phyloP scores from a whole-genome alignment of 2,888 invertebrate species.

The Pecten maximus region DNA sequence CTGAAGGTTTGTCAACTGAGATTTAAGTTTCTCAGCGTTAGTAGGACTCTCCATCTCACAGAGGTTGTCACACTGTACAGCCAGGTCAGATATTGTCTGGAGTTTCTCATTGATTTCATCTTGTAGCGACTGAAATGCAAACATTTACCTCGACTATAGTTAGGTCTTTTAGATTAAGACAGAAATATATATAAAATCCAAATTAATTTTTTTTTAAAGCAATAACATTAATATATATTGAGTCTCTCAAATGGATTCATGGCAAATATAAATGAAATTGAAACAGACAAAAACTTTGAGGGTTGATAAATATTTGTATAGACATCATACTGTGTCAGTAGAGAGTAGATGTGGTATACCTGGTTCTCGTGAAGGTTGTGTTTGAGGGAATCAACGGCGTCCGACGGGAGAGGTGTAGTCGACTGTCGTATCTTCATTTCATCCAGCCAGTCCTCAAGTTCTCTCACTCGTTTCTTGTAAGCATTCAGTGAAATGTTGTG shows the following conservation, averaged over 20 bases:
- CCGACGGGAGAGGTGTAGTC: slow-evolving; percentile 66
- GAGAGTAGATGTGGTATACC: slow-evolving; percentile 66
- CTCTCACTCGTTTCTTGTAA: slow-evolving; percentile 73
- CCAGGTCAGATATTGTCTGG: slow-evolving; percentile 77
- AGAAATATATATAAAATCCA: no score
- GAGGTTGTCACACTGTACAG: slow-evolving; percentile 77
- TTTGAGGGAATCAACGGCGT: slow-evolving; percentile 66
- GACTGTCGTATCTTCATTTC: slow-evolving; percentile 72
- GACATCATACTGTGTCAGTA: no score
- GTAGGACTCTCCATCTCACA: slow-evolving; percentile 71
- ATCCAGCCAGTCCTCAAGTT: slow-evolving; percentile 75
- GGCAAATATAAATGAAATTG: no score
- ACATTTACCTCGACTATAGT: not conserved
- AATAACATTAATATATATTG: no score
- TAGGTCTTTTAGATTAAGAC: no score
- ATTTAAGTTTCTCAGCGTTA: slow-evolving; percentile 70
- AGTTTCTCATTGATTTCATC: slow-evolving; percentile 72
- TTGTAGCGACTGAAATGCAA: slow-evolving; percentile 69
- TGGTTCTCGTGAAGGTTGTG: slow-evolving; percentile 73
- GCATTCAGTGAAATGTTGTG: slow-evolving; percentile 68
- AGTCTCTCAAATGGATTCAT: no score
- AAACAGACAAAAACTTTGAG: no score
- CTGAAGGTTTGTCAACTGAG: slow-evolving; percentile 72
- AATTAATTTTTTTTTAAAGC: no score
- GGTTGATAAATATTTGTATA: no score